Base-by-base conservation (phyloP, 2,113 vertebrate genomes). In the Prinia subflava region DNA sequence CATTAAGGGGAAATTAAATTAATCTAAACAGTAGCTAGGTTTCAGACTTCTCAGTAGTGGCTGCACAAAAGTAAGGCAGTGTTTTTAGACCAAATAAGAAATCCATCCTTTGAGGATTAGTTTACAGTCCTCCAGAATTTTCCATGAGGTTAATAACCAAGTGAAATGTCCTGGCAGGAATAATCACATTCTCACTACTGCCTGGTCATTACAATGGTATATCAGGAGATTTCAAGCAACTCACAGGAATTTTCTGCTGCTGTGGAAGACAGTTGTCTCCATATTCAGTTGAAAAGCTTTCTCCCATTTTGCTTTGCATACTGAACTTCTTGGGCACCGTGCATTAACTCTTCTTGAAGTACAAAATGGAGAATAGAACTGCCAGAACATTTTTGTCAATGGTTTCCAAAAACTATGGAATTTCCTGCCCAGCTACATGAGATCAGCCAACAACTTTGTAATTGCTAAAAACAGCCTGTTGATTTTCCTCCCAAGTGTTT, bases 271-370 rank as follows among this genome's bases (percentile, higher is more conserved):
- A 6, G 16, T 46, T 12, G 1, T 84, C 73, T 81, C 85, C 83
- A 24, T 85, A 28, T 71, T 63, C 57, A 23, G 42, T 42, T 75
- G 65, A 68, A 65, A 95, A 79, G 24, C 52, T 84, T 78, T 91
- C 80, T 91, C 33, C 65, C 77, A 63, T 96, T 96, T 95, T 92
- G 46, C 63, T 89, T 91, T 75, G 81, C 81, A 64, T 31, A 30
- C 76, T 73, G 68, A 95, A 76, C 42, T 57, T 84, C 77, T 90
- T 53, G 85, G 95, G 95, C 92, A 94, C 80, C 81, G 85, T 39
- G n/a, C 39, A 83, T 95, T 96, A 96, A 95, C 96, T 96, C 85
- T 91, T 96, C 95, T 78, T 90, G 73, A 95, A 96, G 92, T 92
- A 91, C 41, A 82, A 94, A 93, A 67, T 59, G 83, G 87, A 95